phyloP scores from a whole-genome alignment of 2,888 invertebrate species.

The Acutogordius australiensis region DNA sequence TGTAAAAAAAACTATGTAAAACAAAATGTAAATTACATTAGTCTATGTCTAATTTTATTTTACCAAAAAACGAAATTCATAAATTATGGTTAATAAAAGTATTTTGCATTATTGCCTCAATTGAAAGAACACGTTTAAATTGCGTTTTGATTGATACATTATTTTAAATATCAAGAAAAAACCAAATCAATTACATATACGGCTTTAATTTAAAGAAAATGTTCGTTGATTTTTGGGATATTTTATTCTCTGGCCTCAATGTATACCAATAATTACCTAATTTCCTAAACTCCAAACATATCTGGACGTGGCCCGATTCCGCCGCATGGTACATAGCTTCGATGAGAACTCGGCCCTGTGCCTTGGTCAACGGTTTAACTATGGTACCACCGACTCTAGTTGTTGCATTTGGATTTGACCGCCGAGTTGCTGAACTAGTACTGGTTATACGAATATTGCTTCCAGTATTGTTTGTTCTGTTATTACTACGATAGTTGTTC shows the following conservation, averaged over 20 bases:
- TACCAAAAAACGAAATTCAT: too few species aligned
- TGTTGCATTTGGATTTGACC: conserved; percentile 55
- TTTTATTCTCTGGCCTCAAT: background rate
- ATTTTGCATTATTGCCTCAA: too few species aligned
- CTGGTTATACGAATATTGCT: conserved; percentile 62
- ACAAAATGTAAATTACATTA: too few species aligned
- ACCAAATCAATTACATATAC: too few species aligned
- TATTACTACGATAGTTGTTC: too few species aligned
- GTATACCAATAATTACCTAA: conserved; percentile 26
- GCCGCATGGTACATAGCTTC: conserved; percentile 79
- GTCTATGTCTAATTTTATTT: too few species aligned
- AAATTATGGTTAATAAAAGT: too few species aligned
- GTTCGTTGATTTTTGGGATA: background rate
- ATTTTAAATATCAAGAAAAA: too few species aligned
- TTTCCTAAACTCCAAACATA: conserved; percentile 54
- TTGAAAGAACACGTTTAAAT: too few species aligned
- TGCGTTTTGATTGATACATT: too few species aligned
- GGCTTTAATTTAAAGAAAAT: conserved; percentile 13
- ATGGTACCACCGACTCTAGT: conserved; percentile 31
- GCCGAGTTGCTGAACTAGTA: conserved; percentile 70
- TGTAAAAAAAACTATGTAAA: too few species aligned
- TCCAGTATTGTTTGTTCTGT: conserved; percentile 44
- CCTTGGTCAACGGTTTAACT: conserved; percentile 34
- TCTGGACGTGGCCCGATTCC: conserved; percentile 60
- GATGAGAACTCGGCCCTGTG: conserved; percentile 50